These are phyloP conservation scores for Allolobophora icterica DNA, from an alignment of 2,888 invertebrate genomes.

Conservation along the genomic window DNA sequence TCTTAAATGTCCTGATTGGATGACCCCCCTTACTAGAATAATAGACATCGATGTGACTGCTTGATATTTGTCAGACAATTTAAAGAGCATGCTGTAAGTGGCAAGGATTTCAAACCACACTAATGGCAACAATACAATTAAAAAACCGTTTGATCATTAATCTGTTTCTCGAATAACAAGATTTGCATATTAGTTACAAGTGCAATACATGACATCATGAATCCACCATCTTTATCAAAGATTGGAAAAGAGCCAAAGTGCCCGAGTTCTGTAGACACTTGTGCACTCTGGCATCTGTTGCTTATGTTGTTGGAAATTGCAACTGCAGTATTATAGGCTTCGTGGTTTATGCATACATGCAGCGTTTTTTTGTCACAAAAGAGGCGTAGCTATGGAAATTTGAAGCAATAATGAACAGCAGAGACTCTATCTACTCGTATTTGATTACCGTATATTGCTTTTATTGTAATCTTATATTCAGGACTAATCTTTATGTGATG, in stretches of 20 bases:
- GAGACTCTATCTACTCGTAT: background rate
- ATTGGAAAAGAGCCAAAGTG: background rate
- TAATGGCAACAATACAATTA: background rate
- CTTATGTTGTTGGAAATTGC: background rate
- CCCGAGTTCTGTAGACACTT: background rate
- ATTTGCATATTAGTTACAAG: background rate
- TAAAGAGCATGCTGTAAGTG: background rate
- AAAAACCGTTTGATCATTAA: background rate
- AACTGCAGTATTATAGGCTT: background rate
- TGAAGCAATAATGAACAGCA: background rate
- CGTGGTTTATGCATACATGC: background rate
- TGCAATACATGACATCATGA: background rate
- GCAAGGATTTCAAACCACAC: background rate
- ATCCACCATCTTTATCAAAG: too few species aligned
- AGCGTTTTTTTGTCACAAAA: background rate
- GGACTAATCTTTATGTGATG: background rate
- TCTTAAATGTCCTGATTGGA: too few species aligned
- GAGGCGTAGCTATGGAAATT: background rate
- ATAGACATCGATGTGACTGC: background rate
- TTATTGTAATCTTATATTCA: background rate
- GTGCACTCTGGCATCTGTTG: background rate
- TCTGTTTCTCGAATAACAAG: background rate
- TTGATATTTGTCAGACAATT: too few species aligned
- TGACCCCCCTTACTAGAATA: too few species aligned
- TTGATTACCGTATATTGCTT: background rate